phyloP scores from a whole-genome alignment of 2,888 invertebrate genomes.

The Lymantria dispar region DNA sequence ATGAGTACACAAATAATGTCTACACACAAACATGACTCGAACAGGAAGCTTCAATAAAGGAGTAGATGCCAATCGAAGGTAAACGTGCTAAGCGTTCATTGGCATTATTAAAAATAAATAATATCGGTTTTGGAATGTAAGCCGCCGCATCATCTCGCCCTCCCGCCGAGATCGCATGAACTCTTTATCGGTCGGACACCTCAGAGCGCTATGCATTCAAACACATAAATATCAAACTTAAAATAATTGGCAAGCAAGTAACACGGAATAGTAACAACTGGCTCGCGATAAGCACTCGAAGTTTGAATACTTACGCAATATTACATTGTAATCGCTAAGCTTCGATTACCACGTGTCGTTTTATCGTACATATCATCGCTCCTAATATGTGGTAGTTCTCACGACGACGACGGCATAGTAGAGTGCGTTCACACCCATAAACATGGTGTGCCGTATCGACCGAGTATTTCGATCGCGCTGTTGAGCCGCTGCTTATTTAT shows the following conservation, averaged over 20 bases:
- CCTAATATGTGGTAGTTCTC: conserved; percentile 65
- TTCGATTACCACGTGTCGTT: conserved; percentile 63
- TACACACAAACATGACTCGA: conserved; percentile 30
- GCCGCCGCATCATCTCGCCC: conserved; percentile 63
- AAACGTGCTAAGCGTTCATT: conserved; percentile 71
- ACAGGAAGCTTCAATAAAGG: conserved; percentile 47
- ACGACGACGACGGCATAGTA: conserved; percentile 62
- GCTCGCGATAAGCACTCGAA: background rate
- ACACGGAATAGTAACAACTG: conserved; percentile 21
- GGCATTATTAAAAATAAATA: conserved; percentile 77
- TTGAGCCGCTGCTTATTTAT: conserved; percentile 67
- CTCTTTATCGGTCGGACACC: conserved; percentile 66
- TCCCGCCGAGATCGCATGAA: conserved; percentile 73
- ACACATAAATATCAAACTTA: conserved; percentile 13
- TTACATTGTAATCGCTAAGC: conserved; percentile 44
- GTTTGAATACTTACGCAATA: conserved; percentile 43
- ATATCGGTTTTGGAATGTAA: conserved; percentile 68
- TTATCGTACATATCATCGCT: conserved; percentile 54
- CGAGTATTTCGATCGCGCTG: conserved; percentile 45
- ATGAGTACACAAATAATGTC: conserved; percentile 48
- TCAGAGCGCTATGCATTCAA: conserved; percentile 16
- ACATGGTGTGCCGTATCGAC: conserved; percentile 52
- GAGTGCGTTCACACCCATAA: conserved; percentile 72
- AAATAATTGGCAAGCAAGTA: conserved; percentile 4
- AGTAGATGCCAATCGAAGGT: conserved; percentile 56